Conservation (phyloP, 2,888 invertebrate genomes). For the Pegoplata infirma region DNA sequence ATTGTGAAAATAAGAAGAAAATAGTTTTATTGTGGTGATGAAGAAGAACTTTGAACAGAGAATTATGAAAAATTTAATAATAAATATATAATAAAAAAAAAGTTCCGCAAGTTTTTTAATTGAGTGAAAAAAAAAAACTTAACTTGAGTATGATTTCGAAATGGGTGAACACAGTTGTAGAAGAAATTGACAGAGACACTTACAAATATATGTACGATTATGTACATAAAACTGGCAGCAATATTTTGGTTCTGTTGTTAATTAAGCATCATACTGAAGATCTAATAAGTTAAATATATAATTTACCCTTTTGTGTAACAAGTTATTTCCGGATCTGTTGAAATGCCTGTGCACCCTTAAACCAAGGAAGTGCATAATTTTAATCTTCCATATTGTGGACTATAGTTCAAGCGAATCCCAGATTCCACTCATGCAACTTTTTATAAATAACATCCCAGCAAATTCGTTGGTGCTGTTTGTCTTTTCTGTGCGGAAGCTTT, state of each 20-base stretch:
- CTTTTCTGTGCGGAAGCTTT: too few relatives aligned
- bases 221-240: not conserved
- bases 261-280: not conserved
- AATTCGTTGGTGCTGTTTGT: too few relatives aligned
- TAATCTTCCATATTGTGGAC: too few relatives aligned
- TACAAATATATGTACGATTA: not conserved
- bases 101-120: not conserved
- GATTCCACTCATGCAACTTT: too few relatives aligned
- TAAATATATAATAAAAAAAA: not conserved
- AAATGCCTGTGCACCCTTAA: too few relatives aligned
- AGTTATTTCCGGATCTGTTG: too few relatives aligned
- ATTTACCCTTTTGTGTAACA: not conserved
- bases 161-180: not conserved
- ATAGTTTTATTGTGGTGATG: too few relatives aligned
- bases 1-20: not conserved
- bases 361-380: too few relatives aligned
- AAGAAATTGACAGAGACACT: not conserved
- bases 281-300: not conserved
- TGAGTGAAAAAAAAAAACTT: not conserved
- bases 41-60: not conserved
- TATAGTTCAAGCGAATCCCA: too few relatives aligned
- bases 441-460: too few relatives aligned
- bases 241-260: not conserved
- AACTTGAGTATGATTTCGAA: not conserved
- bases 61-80: not conserved